A percentile compares a stretch with the other conserved stretches of the same genome.
Conservation (phyloP, 2,113 vertebrate species). For the Sorex araneus region DNA sequence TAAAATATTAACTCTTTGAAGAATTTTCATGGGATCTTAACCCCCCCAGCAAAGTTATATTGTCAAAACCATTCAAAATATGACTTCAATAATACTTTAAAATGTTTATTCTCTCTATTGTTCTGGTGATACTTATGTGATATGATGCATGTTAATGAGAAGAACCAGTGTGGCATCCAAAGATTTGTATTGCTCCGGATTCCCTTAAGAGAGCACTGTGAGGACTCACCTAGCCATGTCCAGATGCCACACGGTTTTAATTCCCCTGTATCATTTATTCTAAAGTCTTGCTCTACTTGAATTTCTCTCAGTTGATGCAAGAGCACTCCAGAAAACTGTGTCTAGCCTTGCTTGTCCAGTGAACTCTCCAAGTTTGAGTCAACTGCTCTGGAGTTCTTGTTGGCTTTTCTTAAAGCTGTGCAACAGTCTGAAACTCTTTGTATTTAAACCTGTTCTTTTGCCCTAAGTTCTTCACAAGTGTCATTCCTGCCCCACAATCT, state of each 20-base stretch:
- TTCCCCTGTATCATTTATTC: not conserved
- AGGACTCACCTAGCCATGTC: not conserved
- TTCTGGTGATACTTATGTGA: not conserved
- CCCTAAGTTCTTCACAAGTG: not conserved
- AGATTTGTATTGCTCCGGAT: not conserved
- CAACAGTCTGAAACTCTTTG: not conserved
- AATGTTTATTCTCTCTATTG: not conserved
- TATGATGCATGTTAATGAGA: not conserved
- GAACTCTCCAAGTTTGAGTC: not conserved
- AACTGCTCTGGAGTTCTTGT: not conserved
- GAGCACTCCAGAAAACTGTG: not conserved
- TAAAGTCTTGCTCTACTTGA: not conserved
- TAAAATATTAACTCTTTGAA: not conserved
- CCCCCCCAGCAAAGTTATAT: no score
- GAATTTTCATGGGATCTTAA: not conserved
- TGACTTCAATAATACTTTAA: not conserved
- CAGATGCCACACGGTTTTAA: not conserved
- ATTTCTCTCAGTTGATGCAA: not conserved
- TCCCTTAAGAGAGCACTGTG: no score
- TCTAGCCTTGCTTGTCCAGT: not conserved
- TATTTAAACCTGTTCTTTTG: not conserved
- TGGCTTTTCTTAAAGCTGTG: not conserved
- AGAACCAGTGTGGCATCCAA: not conserved
- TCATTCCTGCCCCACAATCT: not conserved
- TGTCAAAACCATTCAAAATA: not conserved